Evolutionary conservation across 2,113 vertebrate species (phyloP).

Genomic region (Riparia riparia): DNA sequence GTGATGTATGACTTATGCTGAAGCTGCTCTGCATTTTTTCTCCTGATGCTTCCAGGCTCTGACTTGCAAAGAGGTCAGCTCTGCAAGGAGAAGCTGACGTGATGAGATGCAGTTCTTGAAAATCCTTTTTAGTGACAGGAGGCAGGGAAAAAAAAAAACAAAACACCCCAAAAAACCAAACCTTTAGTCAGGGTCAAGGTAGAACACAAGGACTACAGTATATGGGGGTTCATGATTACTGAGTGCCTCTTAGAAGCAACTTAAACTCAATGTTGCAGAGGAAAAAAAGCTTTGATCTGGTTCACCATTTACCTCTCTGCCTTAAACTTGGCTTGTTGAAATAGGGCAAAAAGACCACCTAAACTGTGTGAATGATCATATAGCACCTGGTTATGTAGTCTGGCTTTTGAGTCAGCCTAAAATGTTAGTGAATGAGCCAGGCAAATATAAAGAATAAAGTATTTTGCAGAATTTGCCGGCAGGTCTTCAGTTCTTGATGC

Average conservation of each 20-base stretch:
- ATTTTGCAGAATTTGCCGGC: neutral
- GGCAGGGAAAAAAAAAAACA: neutral
- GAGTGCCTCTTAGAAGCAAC: neutral
- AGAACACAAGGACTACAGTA: neutral
- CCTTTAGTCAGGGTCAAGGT: neutral
- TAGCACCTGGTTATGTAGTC: neutral
- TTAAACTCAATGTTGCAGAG: too few relatives aligned
- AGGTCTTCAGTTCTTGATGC: neutral
- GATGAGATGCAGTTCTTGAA: neutral
- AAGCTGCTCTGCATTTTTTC: neutral
- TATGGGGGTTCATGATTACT: fast-evolving
- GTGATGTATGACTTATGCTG: neutral
- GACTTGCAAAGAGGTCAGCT: neutral
- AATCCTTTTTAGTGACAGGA: neutral
- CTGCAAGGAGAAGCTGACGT: neutral
- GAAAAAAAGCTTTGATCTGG: neutral
- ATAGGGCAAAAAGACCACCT: neutral
- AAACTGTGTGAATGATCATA: neutral
- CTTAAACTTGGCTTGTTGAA: neutral
- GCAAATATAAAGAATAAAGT: neutral
- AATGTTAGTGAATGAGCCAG: neutral
- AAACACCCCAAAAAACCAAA: too few relatives aligned
- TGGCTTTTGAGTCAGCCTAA: neutral
- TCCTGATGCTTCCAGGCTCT: neutral
- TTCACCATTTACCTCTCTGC: neutral